phyloP scores from a whole-genome alignment of 2,797 vertebrate species.

The Chrysocyon brachyurus region DNA sequence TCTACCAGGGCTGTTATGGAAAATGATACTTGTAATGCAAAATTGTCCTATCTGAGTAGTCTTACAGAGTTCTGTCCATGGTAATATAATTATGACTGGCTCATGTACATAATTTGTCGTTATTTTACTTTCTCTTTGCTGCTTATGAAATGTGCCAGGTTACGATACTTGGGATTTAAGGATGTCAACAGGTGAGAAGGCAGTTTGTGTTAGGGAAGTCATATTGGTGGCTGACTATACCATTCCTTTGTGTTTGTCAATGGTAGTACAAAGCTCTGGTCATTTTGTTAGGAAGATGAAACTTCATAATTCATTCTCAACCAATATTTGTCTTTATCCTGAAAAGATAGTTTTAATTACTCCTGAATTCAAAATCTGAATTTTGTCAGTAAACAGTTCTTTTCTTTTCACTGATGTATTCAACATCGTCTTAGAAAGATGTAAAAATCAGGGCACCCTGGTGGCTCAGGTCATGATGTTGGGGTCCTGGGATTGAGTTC shows the following conservation, averaged over 20 bases:
- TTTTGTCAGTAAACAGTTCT: conserved; percentile 34
- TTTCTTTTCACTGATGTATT: conserved; percentile 35
- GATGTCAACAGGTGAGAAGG: background rate
- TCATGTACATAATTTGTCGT: background rate
- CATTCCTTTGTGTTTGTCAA: conserved; percentile 43
- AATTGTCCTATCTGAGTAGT: background rate
- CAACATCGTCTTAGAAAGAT: conserved; percentile 38
- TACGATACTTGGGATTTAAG: conserved; percentile 14
- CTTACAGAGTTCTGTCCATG: background rate
- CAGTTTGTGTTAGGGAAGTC: conserved; percentile 26
- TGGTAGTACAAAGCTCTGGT: background rate
- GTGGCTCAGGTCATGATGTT: background rate
- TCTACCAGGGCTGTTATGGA: background rate
- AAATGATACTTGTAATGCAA: conserved; percentile 3
- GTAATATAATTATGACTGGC: background rate
- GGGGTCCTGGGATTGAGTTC: background rate
- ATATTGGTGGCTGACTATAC: background rate
- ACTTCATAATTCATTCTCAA: conserved; percentile 58
- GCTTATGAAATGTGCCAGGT: conserved; percentile 23
- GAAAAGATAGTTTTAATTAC: conserved; percentile 42
- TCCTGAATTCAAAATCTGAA: background rate
- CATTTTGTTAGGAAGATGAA: conserved; percentile 10
- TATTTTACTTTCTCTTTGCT: conserved; percentile 58
- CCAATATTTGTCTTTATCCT: background rate
- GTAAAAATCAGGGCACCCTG: background rate